Conservation (phyloP, 2,113 vertebrate species). For the Zosterops borbonicus region DNA sequence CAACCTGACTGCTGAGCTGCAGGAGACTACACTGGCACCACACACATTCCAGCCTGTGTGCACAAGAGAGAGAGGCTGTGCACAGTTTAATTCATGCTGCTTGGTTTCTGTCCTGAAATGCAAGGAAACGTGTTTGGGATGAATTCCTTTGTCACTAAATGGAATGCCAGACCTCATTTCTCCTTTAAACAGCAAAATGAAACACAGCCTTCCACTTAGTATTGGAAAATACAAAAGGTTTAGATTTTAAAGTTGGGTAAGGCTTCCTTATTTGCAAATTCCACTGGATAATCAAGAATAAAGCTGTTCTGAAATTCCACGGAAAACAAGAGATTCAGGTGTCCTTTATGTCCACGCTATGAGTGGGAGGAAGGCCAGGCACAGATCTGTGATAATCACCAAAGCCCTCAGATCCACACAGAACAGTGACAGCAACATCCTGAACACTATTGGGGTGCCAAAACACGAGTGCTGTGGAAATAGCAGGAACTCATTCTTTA, state of each 20-base stretch:
- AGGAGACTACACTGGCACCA: background rate
- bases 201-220: background rate
- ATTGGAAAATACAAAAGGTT: background rate
- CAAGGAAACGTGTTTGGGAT: background rate
- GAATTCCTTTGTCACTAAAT: conserved; percentile 37
- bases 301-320: background rate
- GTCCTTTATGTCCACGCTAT: background rate
- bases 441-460: background rate
- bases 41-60: background rate
- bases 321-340: background rate
- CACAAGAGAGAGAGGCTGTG: background rate
- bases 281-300: background rate
- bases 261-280: background rate
- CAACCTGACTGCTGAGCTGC: background rate
- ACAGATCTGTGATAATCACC: background rate
- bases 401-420: background rate
- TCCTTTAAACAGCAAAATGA: background rate
- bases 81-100: background rate
- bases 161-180: conserved; percentile 33
- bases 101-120: conserved; percentile 31
- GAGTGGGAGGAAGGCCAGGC: background rate
- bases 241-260: background rate
- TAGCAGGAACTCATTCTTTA: background rate
- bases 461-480: background rate
- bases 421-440: background rate